Percentiles rank a stretch among this genome's conserved stretches.
These are phyloP conservation scores for Philypnodon macrostomus DNA, from an alignment of 2,797 vertebrate genomes.

Conservation along the genomic window DNA sequence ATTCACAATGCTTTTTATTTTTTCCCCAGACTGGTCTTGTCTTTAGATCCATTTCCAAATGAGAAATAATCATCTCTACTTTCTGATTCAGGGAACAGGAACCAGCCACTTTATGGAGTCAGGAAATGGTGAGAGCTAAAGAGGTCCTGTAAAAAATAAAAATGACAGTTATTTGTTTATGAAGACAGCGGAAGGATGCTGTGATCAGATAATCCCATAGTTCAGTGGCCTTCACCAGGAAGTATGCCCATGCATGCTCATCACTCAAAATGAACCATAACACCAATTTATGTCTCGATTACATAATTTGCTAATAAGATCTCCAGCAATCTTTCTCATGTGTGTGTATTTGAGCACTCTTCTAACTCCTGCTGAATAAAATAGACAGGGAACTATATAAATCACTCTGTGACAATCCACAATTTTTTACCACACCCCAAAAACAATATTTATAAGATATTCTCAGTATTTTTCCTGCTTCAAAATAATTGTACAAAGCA, in stretches of 20 bases:
- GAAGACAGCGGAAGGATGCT: slow-evolving; percentile 64
- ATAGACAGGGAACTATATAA: neutral
- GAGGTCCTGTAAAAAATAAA: slow-evolving; percentile 49
- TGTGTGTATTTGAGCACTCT: neutral
- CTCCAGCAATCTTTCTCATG: neutral
- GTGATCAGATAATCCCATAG: slow-evolving; percentile 60
- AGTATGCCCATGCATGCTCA: slow-evolving; percentile 33
- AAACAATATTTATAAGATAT: too few species aligned
- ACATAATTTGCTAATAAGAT: slow-evolving; percentile 26
- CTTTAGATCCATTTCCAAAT: slow-evolving; percentile 17
- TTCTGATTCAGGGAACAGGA: slow-evolving; percentile 58
- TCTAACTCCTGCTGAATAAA: too few species aligned
- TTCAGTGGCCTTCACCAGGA: slow-evolving; percentile 49
- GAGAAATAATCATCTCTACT: slow-evolving; percentile 35
- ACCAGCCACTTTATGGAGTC: slow-evolving; percentile 48
- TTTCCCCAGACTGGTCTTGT: slow-evolving; percentile 12
- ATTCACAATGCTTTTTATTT: neutral
- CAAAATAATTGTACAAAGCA: neutral
- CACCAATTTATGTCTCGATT: slow-evolving; percentile 20
- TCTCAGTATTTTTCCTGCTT: neutral
- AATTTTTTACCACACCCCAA: too few species aligned
- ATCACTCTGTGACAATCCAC: too few species aligned
- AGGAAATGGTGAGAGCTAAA: slow-evolving; percentile 63
- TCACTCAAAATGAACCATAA: slow-evolving; percentile 29
- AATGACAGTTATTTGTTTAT: slow-evolving; percentile 66